phyloP scores from a whole-genome alignment of 1,140 invertebrate species.

The Trichonephila clavipes region DNA sequence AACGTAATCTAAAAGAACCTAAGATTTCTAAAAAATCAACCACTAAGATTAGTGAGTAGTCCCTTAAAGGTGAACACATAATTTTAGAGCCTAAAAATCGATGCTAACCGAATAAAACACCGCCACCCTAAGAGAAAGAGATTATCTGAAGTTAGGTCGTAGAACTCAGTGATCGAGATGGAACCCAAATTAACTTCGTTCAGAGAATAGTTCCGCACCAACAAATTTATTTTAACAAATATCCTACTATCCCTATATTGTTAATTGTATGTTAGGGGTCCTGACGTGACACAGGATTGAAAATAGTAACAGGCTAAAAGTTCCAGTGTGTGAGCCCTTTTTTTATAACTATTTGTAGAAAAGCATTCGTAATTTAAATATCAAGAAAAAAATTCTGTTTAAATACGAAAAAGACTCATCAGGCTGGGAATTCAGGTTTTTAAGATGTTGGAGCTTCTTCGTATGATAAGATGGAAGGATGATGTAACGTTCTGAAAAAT shows the following conservation, averaged over 20 bases:
- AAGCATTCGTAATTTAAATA: too few species aligned
- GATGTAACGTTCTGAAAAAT: too few species aligned
- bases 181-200: constrained; percentile 31
- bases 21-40: too few species aligned
- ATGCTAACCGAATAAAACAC: constrained; percentile 60
- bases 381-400: too few species aligned
- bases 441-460: too few species aligned
- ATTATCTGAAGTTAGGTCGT: not conserved
- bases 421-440: too few species aligned
- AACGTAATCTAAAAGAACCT: too few species aligned
- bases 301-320: too few species aligned
- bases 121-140: constrained; percentile 35
- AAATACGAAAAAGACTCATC: too few species aligned
- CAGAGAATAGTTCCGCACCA: constrained; percentile 8
- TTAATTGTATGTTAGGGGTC: constrained; percentile 1
- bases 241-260: not conserved
- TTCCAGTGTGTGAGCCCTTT: too few species aligned
- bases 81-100: constrained; percentile 40
- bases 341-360: too few species aligned
- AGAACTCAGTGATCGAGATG: not conserved
- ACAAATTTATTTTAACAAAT: constrained; percentile 35
- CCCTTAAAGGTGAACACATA: not conserved
- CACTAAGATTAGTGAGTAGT: not conserved
- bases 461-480: too few species aligned
- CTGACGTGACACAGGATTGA: not conserved